Percentiles rank a stretch among this genome's conserved stretches.
Conservation (phyloP, 2,113 vertebrate species). For the Labeo catla region DNA sequence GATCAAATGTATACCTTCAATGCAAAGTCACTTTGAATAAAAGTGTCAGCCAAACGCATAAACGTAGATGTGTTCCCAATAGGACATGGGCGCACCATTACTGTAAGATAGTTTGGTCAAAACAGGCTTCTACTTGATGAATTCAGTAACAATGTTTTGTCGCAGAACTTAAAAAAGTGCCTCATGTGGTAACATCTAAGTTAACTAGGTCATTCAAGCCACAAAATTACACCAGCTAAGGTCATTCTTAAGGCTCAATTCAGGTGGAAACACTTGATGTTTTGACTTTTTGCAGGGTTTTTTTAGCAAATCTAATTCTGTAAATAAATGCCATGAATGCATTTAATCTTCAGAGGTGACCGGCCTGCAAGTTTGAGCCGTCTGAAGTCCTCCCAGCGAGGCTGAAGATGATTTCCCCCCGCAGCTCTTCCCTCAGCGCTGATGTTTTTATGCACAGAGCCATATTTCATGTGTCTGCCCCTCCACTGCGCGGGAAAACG, state of each 20-base stretch:
- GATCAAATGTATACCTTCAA: not conserved
- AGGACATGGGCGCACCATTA: not conserved
- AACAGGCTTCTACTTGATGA: not conserved
- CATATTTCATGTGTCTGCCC: conserved; percentile 84
- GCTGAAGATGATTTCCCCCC: not conserved
- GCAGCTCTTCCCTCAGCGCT: conserved; percentile 22
- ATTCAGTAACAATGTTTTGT: not conserved
- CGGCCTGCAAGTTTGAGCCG: not conserved
- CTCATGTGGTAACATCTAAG: not conserved
- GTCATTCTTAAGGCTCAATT: not conserved
- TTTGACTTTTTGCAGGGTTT: not conserved
- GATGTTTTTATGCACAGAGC: conserved; percentile 81
- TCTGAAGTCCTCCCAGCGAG: not conserved
- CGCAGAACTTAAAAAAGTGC: not conserved
- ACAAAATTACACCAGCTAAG: not conserved
- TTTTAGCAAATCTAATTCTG: not conserved
- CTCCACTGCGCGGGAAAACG: conserved; percentile 76
- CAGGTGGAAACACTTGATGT: not conserved
- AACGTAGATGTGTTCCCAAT: not conserved
- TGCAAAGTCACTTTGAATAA: not conserved
- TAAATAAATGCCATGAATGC: not conserved
- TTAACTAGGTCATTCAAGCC: not conserved
- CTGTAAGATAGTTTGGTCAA: not conserved
- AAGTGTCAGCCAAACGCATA: not conserved
- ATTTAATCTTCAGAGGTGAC: not conserved